Percentiles rank a stretch among this genome's conserved stretches.
Evolutionary conservation across 2,113 vertebrate genomes (phyloP).

Genomic region (Dolichotis patagonum): DNA sequence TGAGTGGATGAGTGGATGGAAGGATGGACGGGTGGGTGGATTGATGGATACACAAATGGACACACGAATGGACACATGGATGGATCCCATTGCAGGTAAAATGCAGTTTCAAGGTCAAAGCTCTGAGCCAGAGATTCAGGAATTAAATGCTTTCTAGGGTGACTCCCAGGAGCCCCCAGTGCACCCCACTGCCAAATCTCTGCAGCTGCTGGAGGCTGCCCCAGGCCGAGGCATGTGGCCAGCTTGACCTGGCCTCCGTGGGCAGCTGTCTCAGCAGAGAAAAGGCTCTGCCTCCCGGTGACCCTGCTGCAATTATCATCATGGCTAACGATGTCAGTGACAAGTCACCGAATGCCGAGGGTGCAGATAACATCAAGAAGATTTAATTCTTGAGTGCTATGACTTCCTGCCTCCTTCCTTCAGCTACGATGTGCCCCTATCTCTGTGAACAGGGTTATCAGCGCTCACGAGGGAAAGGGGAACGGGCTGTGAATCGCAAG

Average conservation of each 20-base stretch:
- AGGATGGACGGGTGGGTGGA: neutral
- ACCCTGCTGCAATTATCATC: neutral
- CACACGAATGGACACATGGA: neutral
- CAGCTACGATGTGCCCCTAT: neutral
- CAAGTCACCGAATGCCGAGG: neutral
- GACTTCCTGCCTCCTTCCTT: neutral
- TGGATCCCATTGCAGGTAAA: neutral
- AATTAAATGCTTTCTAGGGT: accelerated
- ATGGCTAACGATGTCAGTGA: slow-evolving; percentile 15
- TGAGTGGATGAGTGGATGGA: neutral
- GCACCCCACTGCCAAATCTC: neutral
- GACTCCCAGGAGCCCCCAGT: neutral
- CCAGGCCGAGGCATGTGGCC: neutral
- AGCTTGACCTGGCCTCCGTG: neutral
- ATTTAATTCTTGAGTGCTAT: slow-evolving; percentile 20
- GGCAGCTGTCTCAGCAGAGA: neutral
- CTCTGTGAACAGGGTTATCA: slow-evolving; percentile 33
- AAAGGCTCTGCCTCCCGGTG: neutral
- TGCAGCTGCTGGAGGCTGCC: neutral
- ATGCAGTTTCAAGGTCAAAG: neutral
- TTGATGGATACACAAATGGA: neutral
- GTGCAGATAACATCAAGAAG: slow-evolving; percentile 11
- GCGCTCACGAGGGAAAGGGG: neutral
- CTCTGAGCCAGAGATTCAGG: neutral
- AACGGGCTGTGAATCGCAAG: slow-evolving; percentile 1